Percentiles rank a stretch among this genome's conserved stretches.
Conservation (phyloP, 1,140 invertebrate genomes). For the Habropoda laboriosa region DNA sequence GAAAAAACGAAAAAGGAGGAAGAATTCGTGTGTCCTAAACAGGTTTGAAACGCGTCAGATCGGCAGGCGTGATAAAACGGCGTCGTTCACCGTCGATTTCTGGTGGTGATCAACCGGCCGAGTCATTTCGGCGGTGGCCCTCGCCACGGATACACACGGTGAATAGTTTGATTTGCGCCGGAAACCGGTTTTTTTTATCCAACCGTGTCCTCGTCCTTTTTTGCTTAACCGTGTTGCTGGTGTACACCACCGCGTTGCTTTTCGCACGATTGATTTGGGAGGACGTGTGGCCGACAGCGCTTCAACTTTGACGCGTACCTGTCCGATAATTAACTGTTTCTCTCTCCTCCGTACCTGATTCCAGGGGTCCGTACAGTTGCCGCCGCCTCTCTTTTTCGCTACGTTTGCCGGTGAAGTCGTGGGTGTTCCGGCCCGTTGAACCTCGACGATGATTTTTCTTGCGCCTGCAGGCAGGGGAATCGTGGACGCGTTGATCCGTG, state of each 20-base stretch:
- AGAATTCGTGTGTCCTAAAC: slow-evolving; percentile 43
- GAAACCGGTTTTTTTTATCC: slow-evolving; percentile 66
- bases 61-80: slow-evolving; percentile 57
- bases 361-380: not conserved
- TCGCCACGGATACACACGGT: slow-evolving; percentile 30
- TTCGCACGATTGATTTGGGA: slow-evolving; percentile 54
- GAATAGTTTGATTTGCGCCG: slow-evolving; percentile 60
- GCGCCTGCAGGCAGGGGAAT: not conserved
- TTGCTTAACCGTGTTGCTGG: slow-evolving; percentile 29
- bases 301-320: slow-evolving; percentile 40
- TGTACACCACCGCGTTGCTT: slow-evolving; percentile 27
- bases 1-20: not conserved
- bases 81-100: slow-evolving; percentile 33
- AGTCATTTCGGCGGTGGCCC: slow-evolving; percentile 43
- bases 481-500: not conserved
- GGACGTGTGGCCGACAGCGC: slow-evolving; percentile 50
- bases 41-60: slow-evolving; percentile 62
- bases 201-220: slow-evolving; percentile 27
- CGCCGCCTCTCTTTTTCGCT: not conserved
- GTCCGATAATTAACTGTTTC: slow-evolving; percentile 58
- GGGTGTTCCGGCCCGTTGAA: not conserved
- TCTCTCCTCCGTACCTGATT: not conserved
- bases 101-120: slow-evolving; percentile 35
- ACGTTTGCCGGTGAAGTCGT: not conserved
- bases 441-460: not conserved